Evolutionary conservation across 2,797 vertebrate genomes (phyloP).

Genomic region (Mustela erminea): DNA sequence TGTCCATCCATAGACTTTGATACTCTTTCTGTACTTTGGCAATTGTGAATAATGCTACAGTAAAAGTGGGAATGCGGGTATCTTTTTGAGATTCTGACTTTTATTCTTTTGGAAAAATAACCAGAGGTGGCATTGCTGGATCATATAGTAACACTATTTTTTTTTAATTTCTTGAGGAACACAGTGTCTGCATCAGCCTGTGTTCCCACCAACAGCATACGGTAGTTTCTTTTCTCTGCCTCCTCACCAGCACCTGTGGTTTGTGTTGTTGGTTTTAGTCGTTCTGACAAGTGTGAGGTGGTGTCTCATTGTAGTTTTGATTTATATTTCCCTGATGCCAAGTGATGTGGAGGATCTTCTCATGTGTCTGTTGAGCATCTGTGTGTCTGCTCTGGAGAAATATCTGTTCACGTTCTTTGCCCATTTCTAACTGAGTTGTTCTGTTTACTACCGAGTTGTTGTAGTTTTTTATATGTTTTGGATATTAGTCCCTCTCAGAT

Average conservation of each 20-base stretch:
- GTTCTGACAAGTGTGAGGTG: not conserved
- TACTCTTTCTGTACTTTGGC: not conserved
- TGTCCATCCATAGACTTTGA: not conserved
- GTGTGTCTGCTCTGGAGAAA: not conserved
- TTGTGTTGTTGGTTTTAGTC: not conserved
- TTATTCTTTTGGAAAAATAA: not conserved
- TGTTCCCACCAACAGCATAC: too few species aligned
- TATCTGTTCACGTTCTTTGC: not conserved
- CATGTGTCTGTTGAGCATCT: not conserved
- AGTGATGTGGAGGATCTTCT: not conserved
- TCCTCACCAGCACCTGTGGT: not conserved
- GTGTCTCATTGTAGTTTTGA: not conserved
- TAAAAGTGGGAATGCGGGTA: accelerated
- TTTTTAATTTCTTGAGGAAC: not conserved
- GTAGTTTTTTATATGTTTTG: not conserved
- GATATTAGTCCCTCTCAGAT: too few species aligned
- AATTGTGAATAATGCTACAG: too few species aligned
- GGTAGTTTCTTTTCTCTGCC: not conserved
- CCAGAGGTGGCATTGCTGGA: not conserved
- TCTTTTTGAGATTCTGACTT: not conserved
- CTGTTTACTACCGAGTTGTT: not conserved
- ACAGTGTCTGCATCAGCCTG: not conserved
- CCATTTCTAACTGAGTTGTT: not conserved
- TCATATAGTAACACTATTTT: not conserved
- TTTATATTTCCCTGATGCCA: too few species aligned